Evolutionary conservation across 2,888 invertebrate genomes (phyloP), one percentile per base, ranked within the genome.

Genomic region (Boloria selene): DNA sequence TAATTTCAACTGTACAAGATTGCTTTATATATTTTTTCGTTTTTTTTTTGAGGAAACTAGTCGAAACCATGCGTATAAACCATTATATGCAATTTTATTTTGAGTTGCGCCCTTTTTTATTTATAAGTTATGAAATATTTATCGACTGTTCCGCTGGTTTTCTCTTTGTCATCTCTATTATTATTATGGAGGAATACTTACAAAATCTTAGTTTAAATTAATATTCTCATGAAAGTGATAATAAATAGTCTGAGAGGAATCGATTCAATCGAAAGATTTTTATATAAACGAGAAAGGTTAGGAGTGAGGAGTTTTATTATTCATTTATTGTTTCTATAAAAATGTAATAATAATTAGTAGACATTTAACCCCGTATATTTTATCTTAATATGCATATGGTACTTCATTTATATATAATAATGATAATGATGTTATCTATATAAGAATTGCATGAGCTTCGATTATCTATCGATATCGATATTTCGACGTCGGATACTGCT

Each of bases 311-410:
- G 90, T 91, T 92, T 92, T 91, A 90, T 91, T 91, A 90, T 91
- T 85, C 91, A 91, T 88, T 91, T 92, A 90, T 92, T 91, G 85
- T 90, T 89, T 90, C 86, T 76, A 84, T 86, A 84, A 74, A 78
- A 83, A 83, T 84, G 79, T 83, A 79, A 72, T 72, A 63, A 70
- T 69, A 61, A 69, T 71, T 74, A 75, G 73, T 56, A 56, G 72
- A 75, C 78, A 79, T 84, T 79, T 83, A 86, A 75, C 74, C 77
- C 79, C 79, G 72, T 83, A 83, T 82, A 79, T 79, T 77, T 79
- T 85, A 82, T 79, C 79, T 74, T 85, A 80, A 81, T 69, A 79
- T 79, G 81, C 82, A 79, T 70, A 70, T 82, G 81, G 79, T 86
- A 86, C 83, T 85, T 84, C 83, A 81, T 85, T 84, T 83, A 74